Base-by-base conservation (phyloP, 1,140 invertebrate genomes). In the Ceratina japonica region DNA sequence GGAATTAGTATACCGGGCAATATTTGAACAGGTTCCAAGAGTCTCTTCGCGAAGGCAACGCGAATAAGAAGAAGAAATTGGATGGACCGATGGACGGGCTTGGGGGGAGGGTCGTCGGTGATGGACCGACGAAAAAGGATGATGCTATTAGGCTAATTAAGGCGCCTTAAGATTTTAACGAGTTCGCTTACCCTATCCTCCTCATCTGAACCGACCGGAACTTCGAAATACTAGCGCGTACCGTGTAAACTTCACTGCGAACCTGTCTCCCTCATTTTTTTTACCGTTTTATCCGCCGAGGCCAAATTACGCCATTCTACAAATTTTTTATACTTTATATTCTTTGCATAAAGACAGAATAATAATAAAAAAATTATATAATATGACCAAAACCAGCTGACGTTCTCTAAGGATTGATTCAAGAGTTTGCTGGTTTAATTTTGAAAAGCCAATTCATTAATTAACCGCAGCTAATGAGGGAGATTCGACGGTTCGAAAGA, bases 141-240 rank as follows among this genome's bases (percentile, higher is more conserved):
- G 86, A 83, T 84, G 84, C 87, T 87, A 82, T 89, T 88, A 89
- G 58, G 52, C 84, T 89, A 88, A 89, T 88, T 87, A 87, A 88
- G 74, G 24, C 68, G 58, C 75, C 70, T 85, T 86, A 85, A 88
- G 82, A 82, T 86, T 86, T 84, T 86, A 88, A 89, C 86, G 80
- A 83, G 79, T 89, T 81, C 83, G 58, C 70, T 77, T 84, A 58
- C 69, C 74, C 24, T 22, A 16, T 52, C 10, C 2, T 44, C 20
- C 22, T 31, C 27, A 31, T 31, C 27, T 44, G 37, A 44, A 44
- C 37, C 37, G 10, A 44, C 37, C 16, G 64, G 37, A 61, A 83
- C 77, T 71, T 77, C 62, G 13, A 82, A 75, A 68, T 52, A 66
- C 65, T 58, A 59, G 61, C 63, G 68, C 68, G 80, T 58, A 59